Evolutionary conservation across 1,140 invertebrate genomes (phyloP).

Genomic region (Anastrepha obliqua): DNA sequence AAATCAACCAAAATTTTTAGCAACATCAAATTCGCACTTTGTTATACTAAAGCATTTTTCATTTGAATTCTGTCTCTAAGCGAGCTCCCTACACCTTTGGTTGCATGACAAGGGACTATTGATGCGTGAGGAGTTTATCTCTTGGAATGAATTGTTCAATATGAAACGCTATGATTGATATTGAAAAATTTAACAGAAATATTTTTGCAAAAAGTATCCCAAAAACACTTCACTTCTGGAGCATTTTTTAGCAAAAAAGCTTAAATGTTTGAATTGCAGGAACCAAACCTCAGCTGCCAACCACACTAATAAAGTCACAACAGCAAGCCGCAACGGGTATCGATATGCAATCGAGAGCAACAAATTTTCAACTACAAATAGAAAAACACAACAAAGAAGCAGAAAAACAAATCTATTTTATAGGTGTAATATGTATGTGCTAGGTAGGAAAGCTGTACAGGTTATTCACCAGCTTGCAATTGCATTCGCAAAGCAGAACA

Average conservation of each 20-base stretch:
- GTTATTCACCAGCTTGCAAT: not conserved
- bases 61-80: too few species aligned
- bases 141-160: too few species aligned
- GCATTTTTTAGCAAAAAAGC: not conserved
- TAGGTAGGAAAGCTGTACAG: not conserved
- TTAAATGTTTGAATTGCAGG: not conserved
- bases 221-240: not conserved
- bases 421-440: constrained; percentile 12
- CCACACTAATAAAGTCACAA: constrained; percentile 20
- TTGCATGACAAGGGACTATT: too few species aligned
- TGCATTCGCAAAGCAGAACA: constrained; percentile 25
- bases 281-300: not conserved
- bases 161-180: too few species aligned
- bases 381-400: not conserved
- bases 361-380: not conserved
- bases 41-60: too few species aligned
- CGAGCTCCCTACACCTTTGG: too few species aligned
- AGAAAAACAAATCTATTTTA: not conserved
- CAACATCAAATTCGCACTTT: too few species aligned
- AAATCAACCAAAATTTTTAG: too few species aligned
- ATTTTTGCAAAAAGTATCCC: too few species aligned
- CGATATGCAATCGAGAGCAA: constrained; percentile 48
- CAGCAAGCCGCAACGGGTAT: not conserved
- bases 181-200: too few species aligned
- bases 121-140: too few species aligned